Evolutionary conservation across 2,797 vertebrate genomes (phyloP).

Genomic region (Eremophila alpestris): DNA sequence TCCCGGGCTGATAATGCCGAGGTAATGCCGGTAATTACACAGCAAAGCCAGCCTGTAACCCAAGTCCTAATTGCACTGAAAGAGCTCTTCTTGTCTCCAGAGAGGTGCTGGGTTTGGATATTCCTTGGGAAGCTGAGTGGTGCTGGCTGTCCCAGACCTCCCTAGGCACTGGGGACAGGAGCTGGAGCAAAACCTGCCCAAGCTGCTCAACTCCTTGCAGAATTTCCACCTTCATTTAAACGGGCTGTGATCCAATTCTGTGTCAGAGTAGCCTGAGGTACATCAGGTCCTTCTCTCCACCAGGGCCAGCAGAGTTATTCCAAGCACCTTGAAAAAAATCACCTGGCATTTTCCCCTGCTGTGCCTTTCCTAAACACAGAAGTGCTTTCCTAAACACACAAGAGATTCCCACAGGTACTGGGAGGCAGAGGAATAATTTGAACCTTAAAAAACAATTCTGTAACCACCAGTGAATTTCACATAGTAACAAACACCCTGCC

Average conservation of each 20-base stretch:
- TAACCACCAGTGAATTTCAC: not conserved
- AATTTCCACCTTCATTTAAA: not conserved
- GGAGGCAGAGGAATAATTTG: not conserved
- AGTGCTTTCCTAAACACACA: not conserved
- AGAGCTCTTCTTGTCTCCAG: not conserved
- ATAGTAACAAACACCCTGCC: accelerated
- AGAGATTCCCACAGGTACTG: not conserved
- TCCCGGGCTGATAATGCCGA: not conserved
- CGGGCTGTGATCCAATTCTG: not conserved
- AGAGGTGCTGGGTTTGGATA: not conserved
- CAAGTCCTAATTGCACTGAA: not conserved
- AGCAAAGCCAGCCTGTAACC: not conserved
- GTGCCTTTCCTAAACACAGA: not conserved
- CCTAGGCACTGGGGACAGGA: accelerated
- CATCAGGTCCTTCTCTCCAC: not conserved
- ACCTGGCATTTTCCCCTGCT: not conserved
- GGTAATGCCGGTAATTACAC: slow-evolving; percentile 27
- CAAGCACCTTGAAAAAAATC: not conserved
- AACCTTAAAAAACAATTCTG: not conserved
- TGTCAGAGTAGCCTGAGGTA: not conserved
- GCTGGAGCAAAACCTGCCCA: not conserved
- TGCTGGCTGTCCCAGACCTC: not conserved
- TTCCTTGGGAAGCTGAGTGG: not conserved
- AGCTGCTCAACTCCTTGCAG: not conserved
- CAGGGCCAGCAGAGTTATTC: not conserved